Conservation (phyloP, 2,888 invertebrate species). For the Coremacera marginata region DNA sequence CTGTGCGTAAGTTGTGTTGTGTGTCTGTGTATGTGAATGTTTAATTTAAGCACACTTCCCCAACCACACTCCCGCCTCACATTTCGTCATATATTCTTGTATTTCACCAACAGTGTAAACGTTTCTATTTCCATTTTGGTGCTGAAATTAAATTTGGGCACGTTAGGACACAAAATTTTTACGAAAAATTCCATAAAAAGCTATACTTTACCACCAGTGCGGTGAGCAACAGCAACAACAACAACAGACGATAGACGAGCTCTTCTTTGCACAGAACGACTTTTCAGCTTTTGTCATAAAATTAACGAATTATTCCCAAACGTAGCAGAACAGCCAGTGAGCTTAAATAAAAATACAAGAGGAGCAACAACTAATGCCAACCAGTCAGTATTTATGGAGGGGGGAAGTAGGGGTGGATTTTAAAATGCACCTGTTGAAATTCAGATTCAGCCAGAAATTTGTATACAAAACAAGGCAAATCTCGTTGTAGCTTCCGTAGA, state of each 20-base stretch:
- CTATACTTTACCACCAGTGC: neutral
- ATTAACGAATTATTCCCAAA: conserved; percentile 29
- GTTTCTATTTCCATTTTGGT: conserved; percentile 21
- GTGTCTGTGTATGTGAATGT: neutral
- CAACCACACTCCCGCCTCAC: neutral
- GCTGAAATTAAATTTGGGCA: conserved; percentile 3
- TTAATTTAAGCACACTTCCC: neutral
- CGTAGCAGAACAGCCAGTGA: neutral
- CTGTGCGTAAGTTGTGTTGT: neutral
- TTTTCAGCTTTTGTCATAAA: conserved; percentile 14
- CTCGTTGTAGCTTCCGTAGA: neutral
- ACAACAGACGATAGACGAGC: neutral
- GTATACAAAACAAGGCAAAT: neutral
- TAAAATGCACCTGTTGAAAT: conserved; percentile 32
- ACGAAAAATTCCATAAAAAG: conserved; percentile 13
- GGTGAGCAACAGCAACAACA: neutral
- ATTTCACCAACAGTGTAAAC: neutral
- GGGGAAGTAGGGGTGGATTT: neutral
- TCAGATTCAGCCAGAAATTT: neutral
- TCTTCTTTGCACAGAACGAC: neutral
- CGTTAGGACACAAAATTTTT: neutral
- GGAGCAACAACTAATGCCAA: neutral
- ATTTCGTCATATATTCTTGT: conserved; percentile 8
- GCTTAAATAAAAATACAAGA: neutral
- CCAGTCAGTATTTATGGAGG: too few relatives aligned